phyloP scores from a whole-genome alignment of 2,113 vertebrate species.

The Tragelaphus imberbis region DNA sequence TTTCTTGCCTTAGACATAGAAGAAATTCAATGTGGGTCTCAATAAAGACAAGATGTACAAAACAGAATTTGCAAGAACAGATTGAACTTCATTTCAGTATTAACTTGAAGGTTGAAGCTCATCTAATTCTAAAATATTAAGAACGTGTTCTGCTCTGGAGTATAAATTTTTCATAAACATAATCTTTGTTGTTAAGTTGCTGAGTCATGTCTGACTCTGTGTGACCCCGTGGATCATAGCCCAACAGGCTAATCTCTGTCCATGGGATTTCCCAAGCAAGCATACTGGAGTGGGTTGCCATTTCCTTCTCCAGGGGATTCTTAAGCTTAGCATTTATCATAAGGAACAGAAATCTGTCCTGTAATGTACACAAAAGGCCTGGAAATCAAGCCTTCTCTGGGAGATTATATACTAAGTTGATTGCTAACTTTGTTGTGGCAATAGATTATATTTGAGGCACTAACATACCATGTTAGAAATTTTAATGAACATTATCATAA shows the following conservation, averaged over 20 bases:
- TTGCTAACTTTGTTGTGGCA: background rate
- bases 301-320: background rate
- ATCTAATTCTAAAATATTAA: conserved; percentile 15
- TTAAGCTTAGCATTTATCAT: background rate
- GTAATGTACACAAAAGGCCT: background rate
- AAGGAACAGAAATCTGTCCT: background rate
- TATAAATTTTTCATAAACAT: background rate
- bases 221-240: background rate
- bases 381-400: background rate
- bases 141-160: background rate
- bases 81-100: background rate
- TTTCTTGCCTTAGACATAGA: background rate
- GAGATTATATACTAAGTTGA: background rate
- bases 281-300: background rate
- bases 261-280: background rate
- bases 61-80: background rate
- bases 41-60: background rate
- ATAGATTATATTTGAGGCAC: background rate
- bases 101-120: conserved; percentile 23
- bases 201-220: background rate
- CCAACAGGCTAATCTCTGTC: background rate
- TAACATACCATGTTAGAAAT: background rate
- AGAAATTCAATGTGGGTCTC: background rate
- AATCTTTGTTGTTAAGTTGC: background rate
- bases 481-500: background rate